Base-by-base conservation (phyloP, 1,140 invertebrate genomes). In the Leucophenga varia region DNA sequence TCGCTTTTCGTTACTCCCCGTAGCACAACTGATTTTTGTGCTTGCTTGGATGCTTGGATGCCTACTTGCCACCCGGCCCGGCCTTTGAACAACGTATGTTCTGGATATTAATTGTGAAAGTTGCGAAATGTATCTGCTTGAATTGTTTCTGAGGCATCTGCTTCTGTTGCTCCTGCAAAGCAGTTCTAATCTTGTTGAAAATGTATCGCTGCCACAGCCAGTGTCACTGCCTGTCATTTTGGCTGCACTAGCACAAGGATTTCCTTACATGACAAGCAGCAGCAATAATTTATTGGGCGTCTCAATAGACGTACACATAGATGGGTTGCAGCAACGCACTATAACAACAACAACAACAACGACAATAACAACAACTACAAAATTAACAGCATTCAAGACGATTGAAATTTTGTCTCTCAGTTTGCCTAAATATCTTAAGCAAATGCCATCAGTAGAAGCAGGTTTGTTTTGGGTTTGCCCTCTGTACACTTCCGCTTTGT, bases 71-170 rank as follows among this genome's bases (percentile, higher is more conserved):
- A 37, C 19, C 36, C 53, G 57, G 43, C 52, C 42, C n/a, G n/a
- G n/a, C n/a, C 49, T 43, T 30, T 56, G 54, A 47, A 63, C 35
- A 61, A 41, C 41, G 56, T 57, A 47, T 55, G 56, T 54, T 52
- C 49, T 67, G 63, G 59, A 67, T 67, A 67, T 67, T 67, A 67
- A 67, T 67, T 67, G 63, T 68, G 68, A 68, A 63, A 68, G 63
- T 67, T 67, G 59, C 63, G 63, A 67, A 56, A 59, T 67, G 64
- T 67, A 50, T 67, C 63, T 67, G 63, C 64, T 67, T 59, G 59
- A 67, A 67, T 67, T 67, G 63, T 67, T 67, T 61, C 59, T 67
- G 64, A 63, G 54, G 63, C 63, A 59, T 57, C 63, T 67, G 63
- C 16, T 34, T n/a, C 32, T 37, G 35, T 3, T 18, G 35, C 55